A percentile compares a stretch with the other conserved stretches of the same genome.
Conservation (phyloP, 2,113 vertebrate species). For the Haplochromis vanheusdeni region DNA sequence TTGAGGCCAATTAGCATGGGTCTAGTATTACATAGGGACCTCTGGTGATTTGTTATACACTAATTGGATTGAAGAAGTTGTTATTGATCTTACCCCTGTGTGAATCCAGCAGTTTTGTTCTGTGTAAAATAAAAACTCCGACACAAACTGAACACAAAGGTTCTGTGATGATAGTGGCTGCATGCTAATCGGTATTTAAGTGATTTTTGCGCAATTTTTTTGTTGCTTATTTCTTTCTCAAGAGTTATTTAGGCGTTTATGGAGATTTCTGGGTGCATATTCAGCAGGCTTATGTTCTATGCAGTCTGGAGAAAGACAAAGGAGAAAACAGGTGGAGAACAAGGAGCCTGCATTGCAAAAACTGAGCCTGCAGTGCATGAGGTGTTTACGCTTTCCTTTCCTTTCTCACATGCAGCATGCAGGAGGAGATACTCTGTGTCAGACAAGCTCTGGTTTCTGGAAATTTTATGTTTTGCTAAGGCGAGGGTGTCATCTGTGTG, state of each 20-base stretch:
- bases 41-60: background rate
- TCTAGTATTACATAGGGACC: background rate
- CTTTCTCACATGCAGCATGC: background rate
- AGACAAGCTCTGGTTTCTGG: background rate
- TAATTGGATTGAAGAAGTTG: background rate
- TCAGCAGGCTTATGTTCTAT: background rate
- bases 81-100: background rate
- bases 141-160: background rate
- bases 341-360: background rate
- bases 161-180: background rate
- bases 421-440: background rate
- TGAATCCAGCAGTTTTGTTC: background rate
- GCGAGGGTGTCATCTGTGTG: background rate
- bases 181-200: background rate
- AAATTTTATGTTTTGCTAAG: background rate
- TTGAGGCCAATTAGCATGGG: background rate
- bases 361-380: background rate
- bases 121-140: background rate
- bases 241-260: background rate
- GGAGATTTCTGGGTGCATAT: background rate
- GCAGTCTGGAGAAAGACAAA: background rate
- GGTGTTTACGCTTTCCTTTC: background rate
- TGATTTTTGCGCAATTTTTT: background rate
- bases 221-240: background rate
- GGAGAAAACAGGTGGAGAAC: background rate